phyloP scores from a whole-genome alignment of 2,888 invertebrate genomes.

The Tromatobia lineatoria region DNA sequence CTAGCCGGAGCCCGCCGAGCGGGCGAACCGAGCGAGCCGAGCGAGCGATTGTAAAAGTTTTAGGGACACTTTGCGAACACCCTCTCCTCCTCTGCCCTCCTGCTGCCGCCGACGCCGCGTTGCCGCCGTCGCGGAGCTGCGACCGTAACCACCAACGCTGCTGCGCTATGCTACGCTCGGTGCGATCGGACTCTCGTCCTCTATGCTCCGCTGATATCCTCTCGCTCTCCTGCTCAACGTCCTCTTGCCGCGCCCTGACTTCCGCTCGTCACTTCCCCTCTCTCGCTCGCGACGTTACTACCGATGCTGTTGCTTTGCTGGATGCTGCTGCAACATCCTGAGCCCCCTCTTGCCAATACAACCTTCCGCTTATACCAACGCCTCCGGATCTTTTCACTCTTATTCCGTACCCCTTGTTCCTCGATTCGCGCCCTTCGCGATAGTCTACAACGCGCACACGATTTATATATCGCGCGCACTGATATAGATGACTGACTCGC shows the following conservation, averaged over 20 bases:
- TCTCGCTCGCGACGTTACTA: constrained; percentile 45
- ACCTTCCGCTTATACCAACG: constrained; percentile 52
- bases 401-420: constrained; percentile 8
- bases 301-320: constrained; percentile 41
- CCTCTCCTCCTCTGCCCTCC: constrained; percentile 76
- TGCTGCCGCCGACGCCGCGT: constrained; percentile 40
- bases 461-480: constrained; percentile 8
- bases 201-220: constrained; percentile 79
- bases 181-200: constrained; percentile 79
- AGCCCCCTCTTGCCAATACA: constrained; percentile 63
- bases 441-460: neutral
- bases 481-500: neutral
- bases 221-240: constrained; percentile 79
- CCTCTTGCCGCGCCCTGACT: constrained; percentile 72
- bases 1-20: constrained; percentile 85
- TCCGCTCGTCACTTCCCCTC: constrained; percentile 75
- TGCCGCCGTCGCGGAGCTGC: constrained; percentile 63
- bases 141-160: constrained; percentile 74
- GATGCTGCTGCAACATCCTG: constrained; percentile 46
- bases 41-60: constrained; percentile 88
- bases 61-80: constrained; percentile 88
- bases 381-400: constrained; percentile 41
- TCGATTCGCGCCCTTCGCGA: neutral
- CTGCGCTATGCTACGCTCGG: constrained; percentile 74
- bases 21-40: constrained; percentile 84